phyloP scores from a whole-genome alignment of 2,797 vertebrate species.

The Labeo calbasu region DNA sequence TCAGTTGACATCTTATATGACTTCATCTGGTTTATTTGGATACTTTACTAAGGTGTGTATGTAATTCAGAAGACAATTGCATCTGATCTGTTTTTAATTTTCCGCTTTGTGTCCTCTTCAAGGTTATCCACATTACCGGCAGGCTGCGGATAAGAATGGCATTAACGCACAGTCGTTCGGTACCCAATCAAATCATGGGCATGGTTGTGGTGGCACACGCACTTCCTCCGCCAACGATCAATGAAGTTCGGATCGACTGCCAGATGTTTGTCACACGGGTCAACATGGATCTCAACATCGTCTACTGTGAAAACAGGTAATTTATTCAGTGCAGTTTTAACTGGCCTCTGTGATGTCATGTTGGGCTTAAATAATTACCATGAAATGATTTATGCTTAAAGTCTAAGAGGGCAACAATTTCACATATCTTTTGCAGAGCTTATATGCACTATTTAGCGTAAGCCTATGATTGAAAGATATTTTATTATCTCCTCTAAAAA shows the following conservation, averaged over 20 bases:
- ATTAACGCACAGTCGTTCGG: conserved; percentile 89
- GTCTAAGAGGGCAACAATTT: neutral
- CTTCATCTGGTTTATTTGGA: conserved; percentile 20
- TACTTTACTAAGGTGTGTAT: neutral
- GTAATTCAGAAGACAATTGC: neutral
- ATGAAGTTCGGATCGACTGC: conserved; percentile 99
- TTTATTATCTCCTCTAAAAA: neutral
- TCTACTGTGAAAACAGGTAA: conserved; percentile 99
- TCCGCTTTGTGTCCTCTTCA: conserved; percentile 37
- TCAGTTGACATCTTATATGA: neutral
- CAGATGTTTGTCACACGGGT: conserved; percentile 99
- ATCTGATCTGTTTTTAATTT: conserved; percentile 13
- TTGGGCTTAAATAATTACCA: too few relatives aligned
- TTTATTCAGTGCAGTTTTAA: neutral
- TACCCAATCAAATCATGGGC: conserved; percentile 96
- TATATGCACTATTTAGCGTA: neutral
- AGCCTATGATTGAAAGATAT: neutral
- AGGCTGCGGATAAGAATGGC: conserved; percentile 93
- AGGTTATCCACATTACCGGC: conserved; percentile 98
- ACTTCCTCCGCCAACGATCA: conserved; percentile 96
- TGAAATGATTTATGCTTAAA: neutral
- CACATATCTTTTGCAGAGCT: neutral
- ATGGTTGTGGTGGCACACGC: conserved; percentile 97
- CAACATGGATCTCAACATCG: conserved; percentile 99
- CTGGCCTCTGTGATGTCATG: neutral